Evolutionary conservation across 1,140 invertebrate species (phyloP), one percentile per base, ranked within the genome.

Genomic region (Magallana angulata): DNA sequence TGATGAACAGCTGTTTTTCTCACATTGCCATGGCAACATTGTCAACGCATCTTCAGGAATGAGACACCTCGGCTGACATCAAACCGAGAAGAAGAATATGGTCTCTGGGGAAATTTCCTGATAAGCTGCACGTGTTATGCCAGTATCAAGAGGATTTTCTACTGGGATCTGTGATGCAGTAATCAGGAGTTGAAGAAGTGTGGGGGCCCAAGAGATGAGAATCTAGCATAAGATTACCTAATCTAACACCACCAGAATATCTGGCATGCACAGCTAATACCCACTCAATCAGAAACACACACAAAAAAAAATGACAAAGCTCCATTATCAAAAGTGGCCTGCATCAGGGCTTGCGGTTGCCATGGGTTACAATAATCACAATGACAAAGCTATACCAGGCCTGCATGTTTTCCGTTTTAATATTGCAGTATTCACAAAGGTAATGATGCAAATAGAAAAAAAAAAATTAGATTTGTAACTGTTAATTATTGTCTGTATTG

Each of bases 1-100:
- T 76, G 68, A 76, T 76, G 36, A 76, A 76, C 68, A 76, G 68
- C 68, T 76, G 68, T 76, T 76, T 24, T 36, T 30, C 36, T 48
- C 36, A 2, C 11, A 76, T 76, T 76, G 68, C 11, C 68, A 76
- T 76, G 36, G 68, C 24, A 76, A 76, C 68, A 36, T 30, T 76
- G 68, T 76, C 68, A 76, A 76, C 18, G 11, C 24, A 30, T 76
- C 18, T 30, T 48, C 24, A 18, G 12, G 24, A 76, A 76, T 76
- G 24, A 24, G 68, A 76, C 68, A 76, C 18, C 68, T 76, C 36
- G 7, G 68, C 68, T 12, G 36, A 76, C 68, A 76, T 76, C 68
- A 76, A 76, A 76, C 24, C 9, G 8, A 36, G 68, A 76, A 30
- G 11, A 36, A 76, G 68, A 76, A 7, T 30, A 18, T 30, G 24